phyloP scores from a whole-genome alignment of 2,888 invertebrate species.

The Drosophila nr. medialis region DNA sequence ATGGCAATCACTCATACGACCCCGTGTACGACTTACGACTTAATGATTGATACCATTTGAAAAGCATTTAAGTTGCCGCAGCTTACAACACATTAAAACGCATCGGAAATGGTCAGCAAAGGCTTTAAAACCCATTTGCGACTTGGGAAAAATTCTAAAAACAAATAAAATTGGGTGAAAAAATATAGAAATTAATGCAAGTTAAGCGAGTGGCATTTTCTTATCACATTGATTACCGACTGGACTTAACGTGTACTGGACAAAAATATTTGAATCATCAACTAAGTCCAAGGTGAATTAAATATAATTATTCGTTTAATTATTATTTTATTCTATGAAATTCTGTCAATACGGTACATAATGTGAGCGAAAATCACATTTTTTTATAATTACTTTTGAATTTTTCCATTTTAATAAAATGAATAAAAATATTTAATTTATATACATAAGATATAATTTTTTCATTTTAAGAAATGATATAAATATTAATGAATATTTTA shows the following conservation, averaged over 20 bases:
- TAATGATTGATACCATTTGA: constrained; percentile 72
- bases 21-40: constrained; percentile 43
- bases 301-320: not conserved
- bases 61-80: constrained; percentile 58
- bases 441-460: not conserved
- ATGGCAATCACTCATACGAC: constrained; percentile 69
- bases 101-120: constrained; percentile 64
- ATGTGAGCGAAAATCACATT: not conserved
- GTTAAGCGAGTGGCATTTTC: constrained; percentile 4
- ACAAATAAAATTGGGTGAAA: not conserved
- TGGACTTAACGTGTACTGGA: not conserved
- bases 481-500: not conserved
- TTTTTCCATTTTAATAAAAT: not conserved
- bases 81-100: constrained; percentile 57
- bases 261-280: not conserved
- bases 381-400: not conserved
- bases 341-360: not conserved
- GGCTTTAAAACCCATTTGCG: constrained; percentile 68
- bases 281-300: not conserved
- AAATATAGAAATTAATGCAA: constrained; percentile 10
- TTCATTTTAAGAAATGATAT: not conserved
- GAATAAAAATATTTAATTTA: not conserved
- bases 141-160: not conserved
- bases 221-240: constrained; percentile 33
- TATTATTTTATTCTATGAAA: not conserved